These are phyloP conservation scores for Morinoia aosen DNA, from an alignment of 2,888 invertebrate genomes.

Conservation along the genomic window DNA sequence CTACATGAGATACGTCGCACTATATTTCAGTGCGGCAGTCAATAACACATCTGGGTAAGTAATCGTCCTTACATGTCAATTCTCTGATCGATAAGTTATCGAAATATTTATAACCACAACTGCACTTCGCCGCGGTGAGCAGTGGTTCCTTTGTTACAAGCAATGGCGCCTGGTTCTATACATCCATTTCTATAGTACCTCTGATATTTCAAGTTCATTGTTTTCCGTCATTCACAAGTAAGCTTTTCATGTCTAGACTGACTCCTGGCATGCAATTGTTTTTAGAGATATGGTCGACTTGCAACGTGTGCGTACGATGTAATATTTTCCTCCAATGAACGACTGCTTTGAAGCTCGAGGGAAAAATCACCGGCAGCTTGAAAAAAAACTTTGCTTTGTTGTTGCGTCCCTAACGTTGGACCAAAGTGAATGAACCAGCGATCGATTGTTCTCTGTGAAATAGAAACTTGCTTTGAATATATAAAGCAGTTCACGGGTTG, in stretches of 20 bases:
- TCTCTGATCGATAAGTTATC: not conserved
- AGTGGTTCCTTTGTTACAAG: not conserved
- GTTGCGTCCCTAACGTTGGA: not conserved
- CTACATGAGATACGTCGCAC: not conserved
- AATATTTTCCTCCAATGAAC: not conserved
- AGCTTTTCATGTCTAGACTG: not conserved
- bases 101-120: not conserved
- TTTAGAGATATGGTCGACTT: not conserved
- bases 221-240: not conserved
- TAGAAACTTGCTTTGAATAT: not conserved
- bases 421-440: not conserved
- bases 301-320: not conserved
- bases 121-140: not conserved
- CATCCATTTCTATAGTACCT: not conserved
- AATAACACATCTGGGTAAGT: not conserved
- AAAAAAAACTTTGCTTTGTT: not conserved
- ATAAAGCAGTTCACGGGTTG: not conserved
- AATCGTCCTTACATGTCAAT: not conserved
- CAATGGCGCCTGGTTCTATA: not conserved
- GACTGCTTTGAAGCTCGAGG: not conserved
- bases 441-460: not conserved
- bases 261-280: not conserved
- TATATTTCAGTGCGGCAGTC: not conserved
- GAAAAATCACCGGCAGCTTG: not conserved
- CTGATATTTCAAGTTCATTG: not conserved